Conservation (phyloP, 2,888 invertebrate genomes). For the Perdita meconis region DNA sequence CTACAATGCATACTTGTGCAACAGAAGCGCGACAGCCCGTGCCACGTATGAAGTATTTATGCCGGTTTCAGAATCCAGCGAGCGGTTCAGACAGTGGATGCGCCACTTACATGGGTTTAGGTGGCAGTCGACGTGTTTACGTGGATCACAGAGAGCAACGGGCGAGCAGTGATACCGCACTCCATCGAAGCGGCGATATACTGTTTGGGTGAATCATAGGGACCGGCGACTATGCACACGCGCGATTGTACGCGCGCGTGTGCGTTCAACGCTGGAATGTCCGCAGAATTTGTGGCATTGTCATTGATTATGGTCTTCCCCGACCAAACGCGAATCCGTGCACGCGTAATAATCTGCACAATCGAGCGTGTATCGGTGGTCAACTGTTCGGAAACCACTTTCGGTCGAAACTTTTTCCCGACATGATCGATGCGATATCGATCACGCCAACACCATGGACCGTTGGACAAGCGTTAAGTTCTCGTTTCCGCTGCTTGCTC, state of each 20-base stretch:
- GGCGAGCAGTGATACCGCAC: constrained; percentile 44
- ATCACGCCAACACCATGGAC: constrained; percentile 3
- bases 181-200: constrained; percentile 50
- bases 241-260: constrained; percentile 33
- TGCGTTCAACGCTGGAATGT: constrained; percentile 51
- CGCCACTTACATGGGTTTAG: neutral
- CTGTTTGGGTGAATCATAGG: constrained; percentile 64
- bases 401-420: constrained; percentile 19
- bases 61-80: constrained; percentile 4
- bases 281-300: constrained; percentile 61
- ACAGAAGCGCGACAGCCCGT: constrained; percentile 23
- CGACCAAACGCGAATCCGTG: constrained; percentile 15
- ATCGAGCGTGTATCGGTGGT: neutral
- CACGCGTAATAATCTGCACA: constrained; percentile 37
- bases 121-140: constrained; percentile 16
- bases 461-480: neutral
- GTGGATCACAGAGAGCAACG: constrained; percentile 26
- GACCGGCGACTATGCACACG: constrained; percentile 21
- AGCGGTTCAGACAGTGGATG: constrained; percentile 7
- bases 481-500: constrained; percentile 14
- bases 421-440: constrained; percentile 13
- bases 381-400: constrained; percentile 4
- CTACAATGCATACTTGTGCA: neutral
- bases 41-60: constrained; percentile 15
- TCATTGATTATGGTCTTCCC: constrained; percentile 57